Base-by-base conservation (phyloP, 2,888 invertebrate genomes). In the Subacronicta megacephala region DNA sequence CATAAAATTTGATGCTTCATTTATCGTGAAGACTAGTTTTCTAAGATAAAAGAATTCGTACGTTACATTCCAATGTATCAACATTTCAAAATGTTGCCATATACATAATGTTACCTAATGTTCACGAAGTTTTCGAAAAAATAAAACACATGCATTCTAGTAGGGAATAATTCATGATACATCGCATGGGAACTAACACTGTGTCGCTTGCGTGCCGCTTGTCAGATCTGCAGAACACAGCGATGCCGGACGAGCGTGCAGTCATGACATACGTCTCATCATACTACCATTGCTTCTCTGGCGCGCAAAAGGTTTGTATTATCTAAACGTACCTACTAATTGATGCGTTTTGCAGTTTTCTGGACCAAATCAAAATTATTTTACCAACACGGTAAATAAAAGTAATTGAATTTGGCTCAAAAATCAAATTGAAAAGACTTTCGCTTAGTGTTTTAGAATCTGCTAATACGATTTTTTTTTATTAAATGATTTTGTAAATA, bases 211-310 rank as follows among this genome's bases (percentile, higher is more conserved):
- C 90, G 89, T 90, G 89, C 86, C 89, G 90, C 90, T 87, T 92
- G 95, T 94, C 95, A 97, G 99, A 99, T 96, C 97, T 99, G 96
- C 97, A 98, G 95, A 98, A 98, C 95, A 98, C 99, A 85, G 98
- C 98, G 93, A 98, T 99, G 97, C 99, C 99, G 84, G 99, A 99
- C 95, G 99, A 99, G 96, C 96, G 99, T 89, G 99, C 99, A 81
- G 99, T 99, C 93, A 99, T 99, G 99, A 99, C 99, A 84, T 99
- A 99, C 95, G 99, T 99, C 84, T 99, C 99, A 69, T 99, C 99
- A 81, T 99, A 99, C 96, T 99, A 99, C 96, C 99, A 99, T 96
- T 99, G 99, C 95, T 99, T 99, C 96, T 98, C 99, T 94, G 99
- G 99, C 91, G 99, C 99, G 87, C 99, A 99, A 96, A 99, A 99